Evolutionary conservation across 1,140 invertebrate species (phyloP), one percentile per base, ranked within the genome.

Genomic region (Cotesia chilonis): DNA sequence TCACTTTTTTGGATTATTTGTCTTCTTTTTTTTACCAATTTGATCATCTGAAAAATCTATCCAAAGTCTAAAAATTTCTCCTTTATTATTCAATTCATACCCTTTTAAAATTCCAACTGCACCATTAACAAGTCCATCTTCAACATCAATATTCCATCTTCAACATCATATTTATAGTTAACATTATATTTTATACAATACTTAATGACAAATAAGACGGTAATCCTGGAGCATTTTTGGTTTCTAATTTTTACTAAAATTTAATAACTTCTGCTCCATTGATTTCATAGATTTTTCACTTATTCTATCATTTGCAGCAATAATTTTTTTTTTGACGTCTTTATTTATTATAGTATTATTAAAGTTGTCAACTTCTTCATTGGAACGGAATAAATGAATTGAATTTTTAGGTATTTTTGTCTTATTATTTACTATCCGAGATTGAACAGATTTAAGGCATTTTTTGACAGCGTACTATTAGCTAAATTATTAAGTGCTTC

Each of bases 401-500:
- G 73, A 69, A 47, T 66, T 37, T 6, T 63, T 55, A 36, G 69
- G 71, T n/a, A 75, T 52, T 10, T 54, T 0, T 37, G 20, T 59
- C 14, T n/a, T n/a, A 14, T 60, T 20, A 37, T 52, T 57, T 9
- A 61, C 59, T 54, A 67, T 68, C 64, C 74, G 36, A 17, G 71
- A 73, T 54, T 60, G 54, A 73, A 68, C 51, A 75, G 10, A n/a
- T 38, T 12, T 9, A 73, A 68, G 55, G 73, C 54, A 1, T 75
- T 36, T 47, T 70, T 57, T 7, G 57, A 57, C 52, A 75, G 55
- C 63, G 10, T 37, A 14, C 75, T 73, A 36, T 17, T 38, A 12
- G 70, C 70, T 61, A 76, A 63, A 68, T 78, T 75, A 68, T 75
- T 79, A 55, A 80, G 70, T 12, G 75, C 73, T 54, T 65, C 65